A percentile compares a stretch with the other conserved stretches of the same genome.
Conservation (phyloP, 2,888 invertebrate species). For the Volucella zonaria region DNA sequence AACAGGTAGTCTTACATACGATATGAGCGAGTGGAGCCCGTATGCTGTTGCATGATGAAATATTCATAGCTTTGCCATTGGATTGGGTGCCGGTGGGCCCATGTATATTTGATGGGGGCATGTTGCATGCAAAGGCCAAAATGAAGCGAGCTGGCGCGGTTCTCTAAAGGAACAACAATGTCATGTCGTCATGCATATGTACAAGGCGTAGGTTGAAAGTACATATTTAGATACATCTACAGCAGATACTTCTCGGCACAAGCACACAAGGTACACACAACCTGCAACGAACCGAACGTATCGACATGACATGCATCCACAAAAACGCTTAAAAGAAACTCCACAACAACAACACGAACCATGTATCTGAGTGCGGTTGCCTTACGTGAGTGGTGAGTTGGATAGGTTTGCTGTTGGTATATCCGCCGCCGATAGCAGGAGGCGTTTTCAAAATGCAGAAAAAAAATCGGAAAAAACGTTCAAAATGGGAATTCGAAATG, state of each 20-base stretch:
- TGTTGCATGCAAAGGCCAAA: slow-evolving; percentile 49
- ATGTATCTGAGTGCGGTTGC: slow-evolving; percentile 35
- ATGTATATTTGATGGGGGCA: slow-evolving; percentile 58
- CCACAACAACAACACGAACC: not conserved
- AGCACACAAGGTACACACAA: slow-evolving; percentile 34
- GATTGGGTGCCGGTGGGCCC: slow-evolving; percentile 65
- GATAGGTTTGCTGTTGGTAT: slow-evolving; percentile 24
- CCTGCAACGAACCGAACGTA: slow-evolving; percentile 49
- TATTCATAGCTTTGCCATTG: slow-evolving; percentile 70
- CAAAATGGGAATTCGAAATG: slow-evolving; percentile 69
- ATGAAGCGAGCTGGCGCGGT: slow-evolving; percentile 30
- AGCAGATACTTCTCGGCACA: slow-evolving; percentile 4
- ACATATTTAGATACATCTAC: slow-evolving; percentile 30
- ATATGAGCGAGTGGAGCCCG: slow-evolving; percentile 35
- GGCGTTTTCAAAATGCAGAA: slow-evolving; percentile 62
- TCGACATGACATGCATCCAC: slow-evolving; percentile 70
- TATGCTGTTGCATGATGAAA: slow-evolving; percentile 72
- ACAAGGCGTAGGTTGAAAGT: slow-evolving; percentile 61
- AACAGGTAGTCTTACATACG: slow-evolving; percentile 59
- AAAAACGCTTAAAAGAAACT: slow-evolving; percentile 16
- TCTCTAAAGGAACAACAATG: slow-evolving; percentile 51
- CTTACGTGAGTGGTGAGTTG: slow-evolving; percentile 26
- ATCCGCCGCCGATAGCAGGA: slow-evolving; percentile 61
- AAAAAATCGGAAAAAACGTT: slow-evolving; percentile 44
- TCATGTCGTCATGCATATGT: slow-evolving; percentile 71